These are phyloP conservation scores for Anguilla marmorata DNA, from an alignment of 2,797 vertebrate genomes.

Conservation along the genomic window DNA sequence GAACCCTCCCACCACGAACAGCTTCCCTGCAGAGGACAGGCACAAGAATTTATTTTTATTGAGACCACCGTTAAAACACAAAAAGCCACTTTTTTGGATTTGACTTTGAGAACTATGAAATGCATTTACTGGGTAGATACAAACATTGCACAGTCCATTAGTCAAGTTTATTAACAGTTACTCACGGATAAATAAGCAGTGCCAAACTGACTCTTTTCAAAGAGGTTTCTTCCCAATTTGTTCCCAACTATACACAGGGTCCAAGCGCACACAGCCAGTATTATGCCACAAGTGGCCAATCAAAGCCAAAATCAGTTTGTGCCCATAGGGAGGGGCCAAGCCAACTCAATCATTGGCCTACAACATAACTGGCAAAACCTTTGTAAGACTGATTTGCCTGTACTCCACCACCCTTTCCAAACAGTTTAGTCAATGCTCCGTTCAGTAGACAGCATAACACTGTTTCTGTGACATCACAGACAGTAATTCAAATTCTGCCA, in stretches of 20 bases:
- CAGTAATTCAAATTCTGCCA: no score
- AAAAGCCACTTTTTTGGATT: neutral
- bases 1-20: constrained; percentile 93
- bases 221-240: neutral
- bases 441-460: no score
- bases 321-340: neutral
- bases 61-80: neutral
- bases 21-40: constrained; percentile 74
- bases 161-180: neutral
- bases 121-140: neutral
- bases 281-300: no score
- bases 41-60: neutral
- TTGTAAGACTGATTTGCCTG: no score
- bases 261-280: no score
- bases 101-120: neutral
- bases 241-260: no score
- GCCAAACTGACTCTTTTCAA: neutral
- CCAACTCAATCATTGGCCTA: neutral
- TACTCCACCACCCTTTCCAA: no score
- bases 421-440: neutral
- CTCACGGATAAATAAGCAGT: neutral
- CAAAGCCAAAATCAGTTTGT: no score
- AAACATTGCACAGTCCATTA: neutral
- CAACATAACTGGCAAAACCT: no score
- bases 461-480: neutral